A percentile compares a stretch with the other conserved stretches of the same genome.
phyloP scores from a whole-genome alignment of 2,113 vertebrate species.

The Telmatochromis sp. region DNA sequence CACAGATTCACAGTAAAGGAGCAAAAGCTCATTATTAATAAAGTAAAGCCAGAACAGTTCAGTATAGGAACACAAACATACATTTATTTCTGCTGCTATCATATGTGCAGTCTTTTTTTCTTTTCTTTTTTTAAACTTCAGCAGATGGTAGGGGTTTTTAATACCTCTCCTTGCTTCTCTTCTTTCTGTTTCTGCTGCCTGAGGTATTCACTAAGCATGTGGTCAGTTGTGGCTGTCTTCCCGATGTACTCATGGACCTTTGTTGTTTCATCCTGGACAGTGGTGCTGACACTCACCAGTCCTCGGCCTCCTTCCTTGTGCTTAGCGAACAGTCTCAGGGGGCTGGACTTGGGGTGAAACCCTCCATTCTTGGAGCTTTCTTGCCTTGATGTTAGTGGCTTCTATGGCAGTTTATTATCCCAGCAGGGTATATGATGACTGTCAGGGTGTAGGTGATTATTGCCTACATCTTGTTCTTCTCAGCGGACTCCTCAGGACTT shows the following conservation, averaged over 20 bases:
- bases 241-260: not conserved
- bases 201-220: not conserved
- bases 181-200: not conserved
- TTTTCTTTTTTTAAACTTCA: not conserved
- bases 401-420: not conserved
- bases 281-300: accelerated
- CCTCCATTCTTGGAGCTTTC: not conserved
- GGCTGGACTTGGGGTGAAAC: not conserved
- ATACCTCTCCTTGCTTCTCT: not conserved
- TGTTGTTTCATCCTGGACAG: not conserved
- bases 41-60: not conserved
- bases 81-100: not conserved
- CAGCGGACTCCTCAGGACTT: not conserved
- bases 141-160: not conserved
- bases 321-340: not conserved
- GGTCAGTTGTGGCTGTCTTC: not conserved
- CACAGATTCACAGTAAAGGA: not conserved
- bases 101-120: not conserved
- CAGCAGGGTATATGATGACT: not conserved
- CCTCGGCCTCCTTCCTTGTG: not conserved
- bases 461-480: not conserved
- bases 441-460: not conserved
- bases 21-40: not conserved
- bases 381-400: not conserved
- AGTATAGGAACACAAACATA: not conserved